Percentiles rank a stretch among this genome's conserved stretches.
phyloP scores from a whole-genome alignment of 1,140 invertebrate species.

The Lanistes nyassanus region DNA sequence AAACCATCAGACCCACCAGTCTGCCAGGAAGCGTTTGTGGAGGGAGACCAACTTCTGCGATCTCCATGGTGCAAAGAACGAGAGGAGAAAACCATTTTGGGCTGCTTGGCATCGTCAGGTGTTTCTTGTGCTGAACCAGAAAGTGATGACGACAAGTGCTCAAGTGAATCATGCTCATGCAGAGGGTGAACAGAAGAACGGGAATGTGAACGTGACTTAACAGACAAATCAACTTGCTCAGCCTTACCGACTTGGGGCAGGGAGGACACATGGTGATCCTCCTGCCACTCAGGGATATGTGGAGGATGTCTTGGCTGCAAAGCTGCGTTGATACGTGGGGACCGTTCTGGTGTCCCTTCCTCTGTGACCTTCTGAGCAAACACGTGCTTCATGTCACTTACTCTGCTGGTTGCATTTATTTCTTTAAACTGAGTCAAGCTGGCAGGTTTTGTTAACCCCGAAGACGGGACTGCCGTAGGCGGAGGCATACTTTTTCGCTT shows the following conservation, averaged over 20 bases:
- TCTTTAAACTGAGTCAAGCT: neutral
- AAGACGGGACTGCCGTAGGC: neutral
- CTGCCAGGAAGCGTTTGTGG: neutral
- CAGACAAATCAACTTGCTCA: neutral
- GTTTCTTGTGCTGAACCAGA: neutral
- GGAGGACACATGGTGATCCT: neutral
- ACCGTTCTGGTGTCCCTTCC: neutral
- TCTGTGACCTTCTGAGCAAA: neutral
- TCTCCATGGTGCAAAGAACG: constrained; percentile 15
- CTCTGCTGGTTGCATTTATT: neutral
- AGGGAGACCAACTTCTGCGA: neutral
- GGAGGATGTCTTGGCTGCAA: constrained; percentile 14
- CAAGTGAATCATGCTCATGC: neutral
- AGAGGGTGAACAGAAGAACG: neutral
- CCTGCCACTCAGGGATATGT: neutral
- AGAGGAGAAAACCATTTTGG: constrained; percentile 4
- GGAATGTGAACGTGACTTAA: constrained; percentile 13
- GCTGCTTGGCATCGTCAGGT: constrained; percentile 2
- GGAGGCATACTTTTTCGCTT: constrained; percentile 15
- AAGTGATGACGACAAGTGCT: neutral
- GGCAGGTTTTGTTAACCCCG: constrained; percentile 15
- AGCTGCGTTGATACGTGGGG: constrained; percentile 16
- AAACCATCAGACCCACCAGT: neutral
- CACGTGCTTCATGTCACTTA: neutral
- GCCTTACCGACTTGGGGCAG: constrained; percentile 2